Percentiles rank a stretch among this genome's conserved stretches.
phyloP scores from a whole-genome alignment of 2,888 invertebrate genomes.

The Agrypnus murinus region DNA sequence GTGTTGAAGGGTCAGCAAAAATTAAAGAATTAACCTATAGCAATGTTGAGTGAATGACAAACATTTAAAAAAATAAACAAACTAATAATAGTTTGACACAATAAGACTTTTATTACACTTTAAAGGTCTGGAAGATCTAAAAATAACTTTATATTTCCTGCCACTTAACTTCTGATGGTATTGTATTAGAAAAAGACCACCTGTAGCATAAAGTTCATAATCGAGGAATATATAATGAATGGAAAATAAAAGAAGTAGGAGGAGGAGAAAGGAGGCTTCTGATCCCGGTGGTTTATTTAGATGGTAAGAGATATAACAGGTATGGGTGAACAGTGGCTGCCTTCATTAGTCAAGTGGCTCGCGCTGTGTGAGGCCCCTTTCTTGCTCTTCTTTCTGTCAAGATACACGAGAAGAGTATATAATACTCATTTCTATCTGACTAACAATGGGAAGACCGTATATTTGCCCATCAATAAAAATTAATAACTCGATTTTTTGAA shows the following conservation, averaged over 20 bases:
- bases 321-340: slow-evolving; percentile 61
- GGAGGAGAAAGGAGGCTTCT: slow-evolving; percentile 55
- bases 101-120: background rate
- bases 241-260: slow-evolving; percentile 59
- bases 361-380: slow-evolving; percentile 59
- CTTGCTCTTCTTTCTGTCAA: slow-evolving; percentile 50
- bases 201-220: slow-evolving; percentile 38
- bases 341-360: slow-evolving; percentile 61
- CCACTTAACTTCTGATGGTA: background rate
- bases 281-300: slow-evolving; percentile 58
- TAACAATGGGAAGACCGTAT: background rate
- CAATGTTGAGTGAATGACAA: no score
- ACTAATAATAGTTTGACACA: no score
- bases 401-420: slow-evolving; percentile 30
- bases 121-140: slow-evolving; percentile 4
- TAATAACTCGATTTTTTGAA: background rate
- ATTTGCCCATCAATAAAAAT: slow-evolving; percentile 17
- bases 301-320: slow-evolving; percentile 61
- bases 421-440: background rate
- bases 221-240: slow-evolving; percentile 48
- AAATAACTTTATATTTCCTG: background rate
- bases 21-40: no score
- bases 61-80: no score
- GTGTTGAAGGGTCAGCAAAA: no score
- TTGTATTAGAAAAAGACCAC: slow-evolving; percentile 41